Percentiles rank a stretch among this genome's conserved stretches.
Evolutionary conservation across 2,113 vertebrate genomes (phyloP).

Genomic region (Parus major): DNA sequence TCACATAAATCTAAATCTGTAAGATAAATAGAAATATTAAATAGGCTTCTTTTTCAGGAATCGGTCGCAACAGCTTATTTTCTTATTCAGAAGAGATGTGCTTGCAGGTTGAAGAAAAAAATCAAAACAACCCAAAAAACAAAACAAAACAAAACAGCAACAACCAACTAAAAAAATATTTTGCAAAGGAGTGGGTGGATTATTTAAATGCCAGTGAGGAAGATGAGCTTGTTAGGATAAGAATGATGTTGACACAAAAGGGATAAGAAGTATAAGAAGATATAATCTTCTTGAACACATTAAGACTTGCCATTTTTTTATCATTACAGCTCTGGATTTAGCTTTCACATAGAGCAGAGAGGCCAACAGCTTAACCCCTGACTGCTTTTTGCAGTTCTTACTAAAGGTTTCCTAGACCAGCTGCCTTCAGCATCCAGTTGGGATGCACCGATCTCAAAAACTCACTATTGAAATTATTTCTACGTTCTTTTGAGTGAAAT

Average conservation of each 20-base stretch:
- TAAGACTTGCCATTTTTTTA: background rate
- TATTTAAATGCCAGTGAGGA: conserved; percentile 1
- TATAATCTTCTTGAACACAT: background rate
- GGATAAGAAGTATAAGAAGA: background rate
- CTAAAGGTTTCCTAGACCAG: background rate
- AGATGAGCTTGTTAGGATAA: background rate
- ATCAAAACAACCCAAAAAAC: background rate
- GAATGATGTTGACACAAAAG: background rate
- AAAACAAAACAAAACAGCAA: background rate
- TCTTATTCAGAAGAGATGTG: background rate
- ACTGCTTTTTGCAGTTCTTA: background rate
- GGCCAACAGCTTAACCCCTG: background rate
- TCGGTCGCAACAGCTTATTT: background rate
- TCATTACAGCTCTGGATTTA: background rate
- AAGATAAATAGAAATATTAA: background rate
- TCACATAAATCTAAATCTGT: background rate
- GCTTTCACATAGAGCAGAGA: background rate
- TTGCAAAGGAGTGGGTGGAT: background rate
- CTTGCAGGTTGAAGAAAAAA: background rate
- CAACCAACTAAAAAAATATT: background rate
- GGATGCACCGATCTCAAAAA: background rate
- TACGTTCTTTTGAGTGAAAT: background rate
- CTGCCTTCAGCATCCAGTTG: background rate
- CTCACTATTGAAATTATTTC: background rate
- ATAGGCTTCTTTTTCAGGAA: background rate